These are phyloP conservation scores for Drosophila merina DNA, from an alignment of 2,888 invertebrate genomes.

Conservation along the genomic window DNA sequence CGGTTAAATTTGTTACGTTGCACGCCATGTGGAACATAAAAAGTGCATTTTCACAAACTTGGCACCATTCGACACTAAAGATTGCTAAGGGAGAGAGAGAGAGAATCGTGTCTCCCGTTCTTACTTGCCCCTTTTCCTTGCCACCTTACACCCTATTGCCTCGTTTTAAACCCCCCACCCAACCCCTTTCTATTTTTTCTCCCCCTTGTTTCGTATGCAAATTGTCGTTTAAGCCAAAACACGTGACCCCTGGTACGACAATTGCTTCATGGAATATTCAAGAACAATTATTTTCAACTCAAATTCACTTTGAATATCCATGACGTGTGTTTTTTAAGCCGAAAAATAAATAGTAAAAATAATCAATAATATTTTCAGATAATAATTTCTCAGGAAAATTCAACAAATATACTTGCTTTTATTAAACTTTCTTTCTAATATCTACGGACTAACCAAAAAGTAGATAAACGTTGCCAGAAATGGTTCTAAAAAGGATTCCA, in stretches of 20 bases:
- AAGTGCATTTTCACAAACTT: conserved; percentile 63
- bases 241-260: conserved; percentile 38
- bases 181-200: no score
- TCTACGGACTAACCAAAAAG: no score
- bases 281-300: conserved; percentile 10
- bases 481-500: no score
- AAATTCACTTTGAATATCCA: neutral
- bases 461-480: no score
- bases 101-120: conserved; percentile 12
- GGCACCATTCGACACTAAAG: conserved; percentile 48
- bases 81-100: conserved; percentile 20
- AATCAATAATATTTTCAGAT: no score
- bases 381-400: no score
- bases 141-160: neutral
- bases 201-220: conserved; percentile 37
- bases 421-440: no score
- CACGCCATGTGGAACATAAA: conserved; percentile 57
- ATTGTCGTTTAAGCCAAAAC: conserved; percentile 47
- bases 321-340: neutral
- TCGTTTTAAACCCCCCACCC: neutral
- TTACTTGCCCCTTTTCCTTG: no score
- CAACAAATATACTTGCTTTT: no score
- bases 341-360: neutral
- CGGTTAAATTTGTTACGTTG: conserved; percentile 49
- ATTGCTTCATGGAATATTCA: conserved; percentile 34